These are phyloP conservation scores for Linnaemya tessellans DNA, from an alignment of 2,888 invertebrate genomes.

Conservation along the genomic window DNA sequence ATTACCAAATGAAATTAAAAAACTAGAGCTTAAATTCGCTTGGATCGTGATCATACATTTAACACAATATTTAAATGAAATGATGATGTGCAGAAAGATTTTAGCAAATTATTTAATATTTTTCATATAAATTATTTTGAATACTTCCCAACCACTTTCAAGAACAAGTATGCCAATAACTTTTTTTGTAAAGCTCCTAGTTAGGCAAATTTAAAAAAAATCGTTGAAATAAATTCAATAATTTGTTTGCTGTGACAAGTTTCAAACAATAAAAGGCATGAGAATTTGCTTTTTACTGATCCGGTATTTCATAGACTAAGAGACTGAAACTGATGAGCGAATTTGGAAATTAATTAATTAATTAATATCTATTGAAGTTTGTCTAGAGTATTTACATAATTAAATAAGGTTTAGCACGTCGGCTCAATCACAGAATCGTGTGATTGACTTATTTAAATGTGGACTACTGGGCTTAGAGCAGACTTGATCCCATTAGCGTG, in stretches of 20 bases:
- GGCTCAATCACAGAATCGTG: no score
- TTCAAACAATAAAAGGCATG: background rate
- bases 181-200: background rate
- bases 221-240: slow-evolving; percentile 9
- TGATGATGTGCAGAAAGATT: no score
- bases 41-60: no score
- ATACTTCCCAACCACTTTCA: background rate
- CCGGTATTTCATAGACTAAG: background rate
- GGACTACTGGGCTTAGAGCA: no score
- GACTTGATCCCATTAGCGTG: no score
- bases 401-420: no score
- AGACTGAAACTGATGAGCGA: background rate
- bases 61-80: no score
- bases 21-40: no score
- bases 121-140: background rate
- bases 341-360: background rate
- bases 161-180: background rate
- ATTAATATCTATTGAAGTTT: background rate
- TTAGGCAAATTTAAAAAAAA: background rate
- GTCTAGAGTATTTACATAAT: background rate
- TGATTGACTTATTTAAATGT: no score
- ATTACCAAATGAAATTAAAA: no score
- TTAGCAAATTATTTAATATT: background rate
- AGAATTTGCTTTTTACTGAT: background rate
- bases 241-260: background rate